These are phyloP conservation scores for Periophthalmus modestus DNA, from an alignment of 2,113 vertebrate genomes.

Conservation along the genomic window DNA sequence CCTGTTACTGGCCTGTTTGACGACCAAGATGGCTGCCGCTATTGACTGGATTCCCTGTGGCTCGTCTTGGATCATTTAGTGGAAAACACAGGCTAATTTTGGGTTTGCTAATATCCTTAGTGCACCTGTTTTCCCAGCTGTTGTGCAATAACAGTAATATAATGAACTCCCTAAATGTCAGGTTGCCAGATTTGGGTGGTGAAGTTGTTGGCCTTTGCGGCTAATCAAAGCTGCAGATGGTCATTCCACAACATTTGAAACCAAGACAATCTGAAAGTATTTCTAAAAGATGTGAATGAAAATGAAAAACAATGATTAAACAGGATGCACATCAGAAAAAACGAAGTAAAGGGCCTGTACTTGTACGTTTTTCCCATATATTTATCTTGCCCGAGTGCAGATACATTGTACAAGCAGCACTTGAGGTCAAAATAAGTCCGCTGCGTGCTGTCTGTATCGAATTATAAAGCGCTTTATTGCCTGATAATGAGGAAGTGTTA, in stretches of 20 bases:
- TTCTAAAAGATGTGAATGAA: background rate
- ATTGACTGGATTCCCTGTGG: background rate
- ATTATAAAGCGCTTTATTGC: too few relatives aligned
- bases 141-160: background rate
- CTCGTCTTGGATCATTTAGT: background rate
- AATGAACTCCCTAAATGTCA: background rate
- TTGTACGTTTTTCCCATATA: too few relatives aligned
- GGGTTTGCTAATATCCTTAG: background rate
- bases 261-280: background rate
- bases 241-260: background rate
- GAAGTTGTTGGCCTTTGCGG: background rate
- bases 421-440: too few relatives aligned
- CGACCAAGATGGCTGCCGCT: background rate
- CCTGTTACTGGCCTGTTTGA: background rate
- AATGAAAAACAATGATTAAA: too few relatives aligned
- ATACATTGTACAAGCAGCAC: too few relatives aligned
- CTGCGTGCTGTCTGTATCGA: too few relatives aligned
- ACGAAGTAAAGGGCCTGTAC: too few relatives aligned
- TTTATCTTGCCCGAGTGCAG: too few relatives aligned
- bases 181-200: background rate
- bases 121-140: background rate
- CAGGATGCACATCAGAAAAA: too few relatives aligned
- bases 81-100: background rate
- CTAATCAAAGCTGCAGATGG: background rate
- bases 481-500: too few relatives aligned